Percentiles rank a stretch among this genome's conserved stretches.
phyloP scores from a whole-genome alignment of 2,797 vertebrate genomes.

The Nyctibius grandis region DNA sequence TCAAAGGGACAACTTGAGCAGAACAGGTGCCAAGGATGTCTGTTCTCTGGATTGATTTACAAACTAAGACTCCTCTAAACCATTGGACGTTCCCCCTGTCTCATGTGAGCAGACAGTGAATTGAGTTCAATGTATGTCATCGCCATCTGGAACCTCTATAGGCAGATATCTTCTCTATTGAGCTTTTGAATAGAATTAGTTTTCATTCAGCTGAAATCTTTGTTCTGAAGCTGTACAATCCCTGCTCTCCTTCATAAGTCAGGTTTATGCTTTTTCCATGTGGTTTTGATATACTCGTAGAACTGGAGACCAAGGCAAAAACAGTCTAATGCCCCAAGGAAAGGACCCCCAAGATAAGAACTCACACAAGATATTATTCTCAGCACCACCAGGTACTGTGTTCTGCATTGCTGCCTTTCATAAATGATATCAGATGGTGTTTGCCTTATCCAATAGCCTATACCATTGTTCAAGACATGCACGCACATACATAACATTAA shows the following conservation, averaged over 20 bases:
- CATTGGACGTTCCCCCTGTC: background rate
- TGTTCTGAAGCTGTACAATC: slow-evolving; percentile 39
- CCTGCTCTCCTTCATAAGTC: background rate
- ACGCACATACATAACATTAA: background rate
- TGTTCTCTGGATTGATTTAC: slow-evolving; percentile 29
- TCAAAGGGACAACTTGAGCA: slow-evolving; percentile 41
- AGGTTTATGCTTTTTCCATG: slow-evolving; percentile 30
- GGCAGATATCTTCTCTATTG: background rate
- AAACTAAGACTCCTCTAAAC: slow-evolving; percentile 17
- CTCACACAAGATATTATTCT: slow-evolving; percentile 8
- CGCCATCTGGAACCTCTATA: slow-evolving; percentile 41
- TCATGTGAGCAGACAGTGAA: slow-evolving; percentile 7
- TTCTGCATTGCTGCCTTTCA: background rate
- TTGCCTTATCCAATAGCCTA: background rate
- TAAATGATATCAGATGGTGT: slow-evolving; percentile 34
- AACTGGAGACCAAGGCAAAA: background rate
- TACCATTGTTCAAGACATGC: background rate
- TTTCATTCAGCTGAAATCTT: slow-evolving; percentile 47
- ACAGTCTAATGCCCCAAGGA: background rate
- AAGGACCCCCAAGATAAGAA: slow-evolving; percentile 21
- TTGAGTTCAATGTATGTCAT: background rate
- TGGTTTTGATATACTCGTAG: slow-evolving; percentile 12
- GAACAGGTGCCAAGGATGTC: slow-evolving; percentile 33
- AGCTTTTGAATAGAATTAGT: slow-evolving; percentile 33
- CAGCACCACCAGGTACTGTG: background rate